Percentiles rank a stretch among this genome's conserved stretches.
phyloP scores from a whole-genome alignment of 2,888 invertebrate species.

The Pollenia labialis region DNA sequence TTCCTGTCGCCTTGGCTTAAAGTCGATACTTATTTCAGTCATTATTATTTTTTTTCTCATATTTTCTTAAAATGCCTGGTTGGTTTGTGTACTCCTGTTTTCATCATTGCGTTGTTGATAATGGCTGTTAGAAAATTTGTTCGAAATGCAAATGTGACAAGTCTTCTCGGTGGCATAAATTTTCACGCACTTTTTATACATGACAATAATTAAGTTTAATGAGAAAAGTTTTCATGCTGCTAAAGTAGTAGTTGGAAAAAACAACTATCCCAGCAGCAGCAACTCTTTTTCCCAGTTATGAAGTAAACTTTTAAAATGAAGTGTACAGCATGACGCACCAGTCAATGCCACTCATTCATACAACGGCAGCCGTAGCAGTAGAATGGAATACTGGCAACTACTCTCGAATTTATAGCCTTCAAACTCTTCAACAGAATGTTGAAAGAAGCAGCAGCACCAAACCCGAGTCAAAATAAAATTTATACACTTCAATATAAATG shows the following conservation, averaged over 20 bases:
- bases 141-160: slow-evolving; percentile 72
- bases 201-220: slow-evolving; percentile 73
- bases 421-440: slow-evolving; percentile 12
- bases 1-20: slow-evolving; percentile 7
- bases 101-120: slow-evolving; percentile 25
- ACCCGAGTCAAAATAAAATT: slow-evolving; percentile 15
- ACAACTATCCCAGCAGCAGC: slow-evolving; percentile 8
- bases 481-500: slow-evolving; percentile 59
- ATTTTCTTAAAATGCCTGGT: neutral
- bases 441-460: neutral
- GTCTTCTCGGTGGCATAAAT: slow-evolving; percentile 70
- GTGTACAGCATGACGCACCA: slow-evolving; percentile 48
- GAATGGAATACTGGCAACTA: neutral
- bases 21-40: neutral
- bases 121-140: slow-evolving; percentile 62
- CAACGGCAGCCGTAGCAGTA: neutral
- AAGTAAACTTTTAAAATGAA: slow-evolving; percentile 67
- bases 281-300: slow-evolving; percentile 47
- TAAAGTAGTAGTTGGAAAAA: neutral
- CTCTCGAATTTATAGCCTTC: slow-evolving; percentile 33
- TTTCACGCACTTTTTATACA: slow-evolving; percentile 73
- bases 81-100: neutral
- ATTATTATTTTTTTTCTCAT: neutral
- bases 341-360: slow-evolving; percentile 24
- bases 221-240: slow-evolving; percentile 68